Base-by-base conservation (phyloP, 2,888 invertebrate species). In the Asteroscopus sphinx region DNA sequence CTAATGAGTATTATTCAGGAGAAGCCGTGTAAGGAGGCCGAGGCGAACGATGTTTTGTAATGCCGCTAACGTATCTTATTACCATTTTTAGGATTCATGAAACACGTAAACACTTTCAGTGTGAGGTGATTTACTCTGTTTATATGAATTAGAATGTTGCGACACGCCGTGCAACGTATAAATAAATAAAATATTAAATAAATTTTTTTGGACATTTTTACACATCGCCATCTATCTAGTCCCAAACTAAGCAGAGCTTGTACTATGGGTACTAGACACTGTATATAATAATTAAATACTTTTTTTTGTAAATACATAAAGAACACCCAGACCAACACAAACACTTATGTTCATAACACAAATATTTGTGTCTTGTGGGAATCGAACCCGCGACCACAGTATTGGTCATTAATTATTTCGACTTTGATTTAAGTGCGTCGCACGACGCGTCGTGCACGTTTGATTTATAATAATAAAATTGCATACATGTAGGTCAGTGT, bases 1-100 rank as follows among this genome's bases (percentile, higher is more conserved):
- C 93, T 93, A 94, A 94, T 94, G 92, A 94, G 90, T 82, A 79
- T 73, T 83, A 76, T 83, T 82, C 85, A 80, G 80, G 80, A 87
- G 83, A 84, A 81, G 78, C 76, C 78, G 71, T 76, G 84, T 86
- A 93, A 93, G 83, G 91, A 93, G 93, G 90, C 85, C 93, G 93
- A 92, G 91, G 92, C 88, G 76, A 92, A 85, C 83, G 72, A 81
- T 81, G 79, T 87, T 85, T 85, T 80, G 79, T 79, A 82, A 82
- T 77, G 75, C 74, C 68, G 64, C 74, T 64, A 77, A 77, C 76
- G 68, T 68, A 68, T 59, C 61, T 66, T 65, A 77, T 77, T 76
- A 69, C 66, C 77, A 79, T 68, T 73, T 68, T 69, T 67, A 72
- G 76, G 72, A 75, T 74, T 81, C 70, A 80, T 77, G 65, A 80